A percentile compares a stretch with the other conserved stretches of the same genome.
Conservation (phyloP, 2,113 vertebrate genomes). For the Lucifuga dentata region DNA sequence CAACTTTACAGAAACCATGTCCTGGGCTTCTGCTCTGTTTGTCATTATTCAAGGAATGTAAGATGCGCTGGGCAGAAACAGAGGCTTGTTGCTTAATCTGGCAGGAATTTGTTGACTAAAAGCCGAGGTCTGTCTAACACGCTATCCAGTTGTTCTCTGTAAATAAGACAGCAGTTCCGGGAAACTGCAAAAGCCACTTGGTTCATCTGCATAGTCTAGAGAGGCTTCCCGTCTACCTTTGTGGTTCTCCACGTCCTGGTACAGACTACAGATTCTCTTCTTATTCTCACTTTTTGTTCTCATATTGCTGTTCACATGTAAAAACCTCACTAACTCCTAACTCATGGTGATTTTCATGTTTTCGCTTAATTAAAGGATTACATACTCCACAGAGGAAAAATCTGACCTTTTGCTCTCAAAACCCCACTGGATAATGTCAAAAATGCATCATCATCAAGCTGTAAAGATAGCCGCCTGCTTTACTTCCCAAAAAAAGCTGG, state of each 20-base stretch:
- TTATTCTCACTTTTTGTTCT: constrained; percentile 8
- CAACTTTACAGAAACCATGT: constrained; percentile 37
- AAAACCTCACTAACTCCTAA: constrained; percentile 35
- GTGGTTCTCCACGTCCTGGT: constrained; percentile 6
- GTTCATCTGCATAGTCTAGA: neutral
- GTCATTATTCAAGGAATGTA: constrained; percentile 75
- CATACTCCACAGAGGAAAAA: constrained; percentile 25
- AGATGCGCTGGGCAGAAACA: constrained; percentile 73
- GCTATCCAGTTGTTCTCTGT: constrained; percentile 70
- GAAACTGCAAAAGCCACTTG: constrained; percentile 45
- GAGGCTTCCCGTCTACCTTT: neutral
- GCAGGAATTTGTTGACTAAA: constrained; percentile 79
- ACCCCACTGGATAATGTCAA: constrained; percentile 59
- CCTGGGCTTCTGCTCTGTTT: constrained; percentile 61
- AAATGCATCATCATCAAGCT: constrained; percentile 19
- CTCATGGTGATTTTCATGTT: constrained; percentile 14
- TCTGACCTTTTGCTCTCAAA: constrained; percentile 47
- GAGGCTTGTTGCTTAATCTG: constrained; percentile 77
- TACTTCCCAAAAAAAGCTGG: constrained; percentile 42
- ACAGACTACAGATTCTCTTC: constrained; percentile 3
- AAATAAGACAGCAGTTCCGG: constrained; percentile 70
- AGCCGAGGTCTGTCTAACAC: constrained; percentile 65
- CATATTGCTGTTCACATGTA: constrained; percentile 8
- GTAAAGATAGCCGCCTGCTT: constrained; percentile 23
- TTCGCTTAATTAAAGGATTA: constrained; percentile 57